Evolutionary conservation across 2,888 invertebrate species (phyloP).

Genomic region (Hypomecis punctinalis): DNA sequence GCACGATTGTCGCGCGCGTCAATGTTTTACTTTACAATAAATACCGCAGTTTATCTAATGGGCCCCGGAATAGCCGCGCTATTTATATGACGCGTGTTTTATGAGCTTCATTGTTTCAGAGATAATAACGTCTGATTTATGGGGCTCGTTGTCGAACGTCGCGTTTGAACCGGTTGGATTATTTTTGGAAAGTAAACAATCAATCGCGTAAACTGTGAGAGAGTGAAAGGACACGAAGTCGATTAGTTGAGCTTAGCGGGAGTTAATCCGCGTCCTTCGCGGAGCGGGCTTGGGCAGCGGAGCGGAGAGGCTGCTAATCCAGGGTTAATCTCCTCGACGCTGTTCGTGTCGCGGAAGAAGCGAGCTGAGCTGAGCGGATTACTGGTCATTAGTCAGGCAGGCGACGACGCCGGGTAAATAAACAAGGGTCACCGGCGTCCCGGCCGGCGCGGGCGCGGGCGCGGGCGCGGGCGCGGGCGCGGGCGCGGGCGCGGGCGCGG

Average conservation of each 20-base stretch:
- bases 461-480: background rate
- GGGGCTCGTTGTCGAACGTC: background rate
- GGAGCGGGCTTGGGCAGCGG: background rate
- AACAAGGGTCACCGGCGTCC: constrained; percentile 36
- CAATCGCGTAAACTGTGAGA: constrained; percentile 21
- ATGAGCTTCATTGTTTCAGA: constrained; percentile 22
- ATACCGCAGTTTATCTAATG: constrained; percentile 44
- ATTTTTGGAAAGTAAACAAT: constrained; percentile 23
- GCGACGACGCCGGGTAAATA: constrained; percentile 31
- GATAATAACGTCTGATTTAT: constrained; percentile 18
- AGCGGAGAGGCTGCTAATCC: constrained; percentile 22
- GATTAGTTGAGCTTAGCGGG: constrained; percentile 32
- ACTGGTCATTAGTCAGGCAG: constrained; percentile 24
- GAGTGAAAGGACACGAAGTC: constrained; percentile 36
- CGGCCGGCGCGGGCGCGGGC: background rate
- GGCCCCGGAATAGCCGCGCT: constrained; percentile 38
- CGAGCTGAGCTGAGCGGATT: constrained; percentile 12
- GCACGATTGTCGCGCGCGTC: constrained; percentile 45
- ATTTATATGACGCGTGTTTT: constrained; percentile 26
- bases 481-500: no score
- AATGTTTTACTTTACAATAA: constrained; percentile 41
- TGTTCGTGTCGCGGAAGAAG: constrained; percentile 7
- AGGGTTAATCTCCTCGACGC: constrained; percentile 27
- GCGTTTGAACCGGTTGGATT: background rate
- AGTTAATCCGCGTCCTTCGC: constrained; percentile 35